Base-by-base conservation (phyloP, 2,113 vertebrate species). In the Cranoglanis bouderius region DNA sequence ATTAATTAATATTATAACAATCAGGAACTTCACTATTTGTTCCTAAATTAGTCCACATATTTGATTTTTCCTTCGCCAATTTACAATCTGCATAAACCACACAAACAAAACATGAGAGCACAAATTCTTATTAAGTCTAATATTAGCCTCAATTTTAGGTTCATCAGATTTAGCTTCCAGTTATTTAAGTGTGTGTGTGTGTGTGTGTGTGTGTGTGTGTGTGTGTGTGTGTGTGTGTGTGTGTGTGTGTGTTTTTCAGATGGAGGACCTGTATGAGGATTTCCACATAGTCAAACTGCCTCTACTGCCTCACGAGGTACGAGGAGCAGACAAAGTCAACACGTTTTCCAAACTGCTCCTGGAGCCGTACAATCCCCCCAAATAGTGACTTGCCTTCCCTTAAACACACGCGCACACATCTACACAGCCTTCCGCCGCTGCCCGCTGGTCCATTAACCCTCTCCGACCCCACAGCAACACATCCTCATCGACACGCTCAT, bases 261-360 rank as follows among this genome's bases (percentile, higher is more conserved):
- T 98, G 98, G 98, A 98, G 90, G 98, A 98, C 92, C 96, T 98
- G 38, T 98, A 98, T 65, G 98, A 98, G 95, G 97, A 98, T 92
- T 98, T 98, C 93, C 98, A 98, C 94, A 98, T 98, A 93, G 95
- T 98, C 88, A 98, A 98, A 94, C 93, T 98, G 91, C 98, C 98
- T 0, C 95, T 98, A 90, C 94, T 98, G 88, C 97, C 97, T 83
- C 98, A 98, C 4, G 98, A 98, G 89, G 98, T 98, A 19, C 96
- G 98, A 88, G 98, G 98, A 6, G 94, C 96, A 0, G 97, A 98
- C 91, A 98, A 97, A 93, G 98, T 98, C 93, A 98, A 98, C 94
- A 97, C 95, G 5, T 98, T 98, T 94, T 98, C 97, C 13, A 95
- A 96, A 94, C 97, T 97, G 87, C 96, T 98, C 81, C 96, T 98